Evolutionary conservation across 2,888 invertebrate genomes (phyloP).

Genomic region (Augochlorella aurata): DNA sequence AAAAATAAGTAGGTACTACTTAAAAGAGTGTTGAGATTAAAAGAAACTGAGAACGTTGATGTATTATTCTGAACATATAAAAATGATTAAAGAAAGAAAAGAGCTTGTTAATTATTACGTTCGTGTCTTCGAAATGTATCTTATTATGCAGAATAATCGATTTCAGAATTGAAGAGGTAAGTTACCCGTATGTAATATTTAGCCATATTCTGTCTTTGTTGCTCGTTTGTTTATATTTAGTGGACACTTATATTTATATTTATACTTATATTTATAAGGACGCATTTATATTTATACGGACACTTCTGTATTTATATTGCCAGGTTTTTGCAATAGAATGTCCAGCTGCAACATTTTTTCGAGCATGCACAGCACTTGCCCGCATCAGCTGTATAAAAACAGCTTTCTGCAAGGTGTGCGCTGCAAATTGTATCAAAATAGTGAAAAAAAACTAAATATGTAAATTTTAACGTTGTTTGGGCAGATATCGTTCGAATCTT

Average conservation of each 20-base stretch:
- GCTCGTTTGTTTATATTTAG: not conserved
- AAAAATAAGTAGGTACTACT: too few relatives aligned
- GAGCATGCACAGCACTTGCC: not conserved
- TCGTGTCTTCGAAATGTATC: not conserved
- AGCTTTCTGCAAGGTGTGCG: not conserved
- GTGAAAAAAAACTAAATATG: not conserved
- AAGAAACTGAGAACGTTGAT: too few relatives aligned
- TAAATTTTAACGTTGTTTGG: not conserved
- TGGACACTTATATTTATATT: too few relatives aligned
- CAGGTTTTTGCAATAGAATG: not conserved
- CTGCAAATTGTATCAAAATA: not conserved
- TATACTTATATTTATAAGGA: too few relatives aligned
- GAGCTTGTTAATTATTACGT: not conserved
- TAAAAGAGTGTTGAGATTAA: too few relatives aligned
- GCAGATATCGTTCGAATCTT: not conserved
- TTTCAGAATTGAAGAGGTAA: not conserved
- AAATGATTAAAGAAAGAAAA: too few relatives aligned
- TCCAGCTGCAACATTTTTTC: constrained; percentile 21
- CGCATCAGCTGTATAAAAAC: not conserved
- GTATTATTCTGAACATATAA: too few relatives aligned
- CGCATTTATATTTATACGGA: too few relatives aligned
- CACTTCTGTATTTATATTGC: constrained; percentile 1
- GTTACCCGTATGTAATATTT: not conserved
- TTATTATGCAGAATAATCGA: not conserved
- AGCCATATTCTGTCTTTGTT: not conserved